Percentiles rank a stretch among this genome's conserved stretches.
Evolutionary conservation across 1,140 invertebrate genomes (phyloP).

Genomic region (Zaprionus gabonicus): DNA sequence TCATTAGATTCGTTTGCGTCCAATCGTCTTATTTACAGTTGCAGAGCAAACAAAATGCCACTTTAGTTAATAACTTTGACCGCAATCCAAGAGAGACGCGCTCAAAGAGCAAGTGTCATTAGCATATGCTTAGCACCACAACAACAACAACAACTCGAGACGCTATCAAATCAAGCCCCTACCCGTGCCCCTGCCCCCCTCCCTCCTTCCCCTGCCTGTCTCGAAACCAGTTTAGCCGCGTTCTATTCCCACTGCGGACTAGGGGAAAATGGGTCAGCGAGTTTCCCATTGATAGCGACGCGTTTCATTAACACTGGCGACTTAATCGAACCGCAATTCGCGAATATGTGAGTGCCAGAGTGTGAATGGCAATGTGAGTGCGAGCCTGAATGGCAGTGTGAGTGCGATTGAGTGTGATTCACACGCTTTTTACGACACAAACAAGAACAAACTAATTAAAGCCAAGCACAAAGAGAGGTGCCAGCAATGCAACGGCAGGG

Average conservation of each 20-base stretch:
- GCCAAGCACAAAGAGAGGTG: constrained; percentile 37
- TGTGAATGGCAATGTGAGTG: not conserved
- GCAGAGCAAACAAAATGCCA: constrained; percentile 47
- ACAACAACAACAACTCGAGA: constrained; percentile 22
- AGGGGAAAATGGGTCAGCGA: constrained; percentile 62
- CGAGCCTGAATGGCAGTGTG: not conserved
- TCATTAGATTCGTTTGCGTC: constrained; percentile 10
- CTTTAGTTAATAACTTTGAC: constrained; percentile 78
- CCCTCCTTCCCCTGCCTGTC: not conserved
- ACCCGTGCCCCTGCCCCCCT: not conserved
- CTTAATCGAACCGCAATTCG: constrained; percentile 2
- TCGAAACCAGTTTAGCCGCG: constrained; percentile 32
- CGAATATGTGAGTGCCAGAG: not conserved
- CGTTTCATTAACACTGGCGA: constrained; percentile 62
- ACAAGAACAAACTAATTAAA: constrained; percentile 54
- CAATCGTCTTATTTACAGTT: constrained; percentile 44
- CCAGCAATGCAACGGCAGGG: constrained; percentile 64
- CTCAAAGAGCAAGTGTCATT: constrained; percentile 67
- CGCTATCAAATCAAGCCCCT: not conserved
- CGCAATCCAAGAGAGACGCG: constrained; percentile 56
- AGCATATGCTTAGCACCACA: constrained; percentile 79
- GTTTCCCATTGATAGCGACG: constrained; percentile 52
- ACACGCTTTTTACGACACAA: constrained; percentile 6
- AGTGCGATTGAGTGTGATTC: not conserved
- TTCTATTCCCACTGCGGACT: constrained; percentile 2